Evolutionary conservation across 2,797 vertebrate genomes (phyloP).

Genomic region (Pogoniulus pusillus): DNA sequence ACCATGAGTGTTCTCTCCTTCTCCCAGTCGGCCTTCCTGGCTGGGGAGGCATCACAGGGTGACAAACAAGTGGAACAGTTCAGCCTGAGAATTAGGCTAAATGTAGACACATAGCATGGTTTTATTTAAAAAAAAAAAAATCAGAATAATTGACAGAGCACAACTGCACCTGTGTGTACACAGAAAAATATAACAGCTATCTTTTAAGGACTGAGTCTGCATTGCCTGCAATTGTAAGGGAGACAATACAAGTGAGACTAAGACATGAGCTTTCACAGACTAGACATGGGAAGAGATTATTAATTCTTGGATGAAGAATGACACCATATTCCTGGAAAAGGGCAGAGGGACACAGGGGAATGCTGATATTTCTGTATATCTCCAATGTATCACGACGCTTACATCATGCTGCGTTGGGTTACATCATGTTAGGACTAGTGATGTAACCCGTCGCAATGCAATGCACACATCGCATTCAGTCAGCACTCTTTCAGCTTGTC

Average conservation of each 20-base stretch:
- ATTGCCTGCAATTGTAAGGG: neutral
- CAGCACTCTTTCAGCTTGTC: neutral
- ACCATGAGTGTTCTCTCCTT: neutral
- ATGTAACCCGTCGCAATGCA: conserved; percentile 70
- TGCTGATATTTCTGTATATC: conserved; percentile 16
- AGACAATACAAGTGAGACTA: neutral
- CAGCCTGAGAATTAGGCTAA: neutral
- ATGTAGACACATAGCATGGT: neutral
- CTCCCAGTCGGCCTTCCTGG: neutral
- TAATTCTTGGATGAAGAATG: neutral
- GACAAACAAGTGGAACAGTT: neutral
- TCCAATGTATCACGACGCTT: conserved; percentile 58
- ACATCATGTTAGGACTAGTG: conserved; percentile 41
- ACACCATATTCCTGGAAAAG: neutral
- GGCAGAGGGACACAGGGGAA: neutral
- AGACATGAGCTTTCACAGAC: neutral
- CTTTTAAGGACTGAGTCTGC: neutral
- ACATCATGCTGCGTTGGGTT: conserved; percentile 56
- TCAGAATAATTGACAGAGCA: neutral
- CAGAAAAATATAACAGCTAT: neutral
- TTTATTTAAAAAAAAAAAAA: neutral
- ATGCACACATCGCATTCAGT: conserved; percentile 50
- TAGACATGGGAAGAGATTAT: neutral
- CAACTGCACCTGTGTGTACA: neutral
- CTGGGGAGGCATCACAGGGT: neutral